phyloP scores from a whole-genome alignment of 2,888 invertebrate species.

The Ctena decussata region DNA sequence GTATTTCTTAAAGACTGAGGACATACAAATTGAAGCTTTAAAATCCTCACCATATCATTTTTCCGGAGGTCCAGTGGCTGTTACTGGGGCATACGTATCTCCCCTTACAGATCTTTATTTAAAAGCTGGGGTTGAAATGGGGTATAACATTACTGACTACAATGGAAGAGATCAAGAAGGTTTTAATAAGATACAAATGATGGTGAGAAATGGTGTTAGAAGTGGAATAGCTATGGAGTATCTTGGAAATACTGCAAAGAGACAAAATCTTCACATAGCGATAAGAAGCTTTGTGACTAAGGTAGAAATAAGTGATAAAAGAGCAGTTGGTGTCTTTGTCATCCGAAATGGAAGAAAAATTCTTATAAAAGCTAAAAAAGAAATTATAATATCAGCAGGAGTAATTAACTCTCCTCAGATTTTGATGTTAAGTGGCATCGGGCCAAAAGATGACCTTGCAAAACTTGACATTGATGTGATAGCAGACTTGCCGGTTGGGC shows the following conservation, averaged over 20 bases:
- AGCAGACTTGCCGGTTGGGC: neutral
- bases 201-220: neutral
- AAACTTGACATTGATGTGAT: neutral
- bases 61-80: constrained; percentile 74
- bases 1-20: constrained; percentile 88
- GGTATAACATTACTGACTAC: constrained; percentile 88
- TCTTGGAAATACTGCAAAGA: neutral
- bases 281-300: neutral
- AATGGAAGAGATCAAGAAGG: neutral
- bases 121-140: constrained; percentile 89
- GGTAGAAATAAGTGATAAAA: neutral
- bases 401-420: neutral
- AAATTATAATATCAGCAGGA: neutral
- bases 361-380: neutral
- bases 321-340: neutral
- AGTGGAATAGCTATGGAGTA: neutral
- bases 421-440: neutral
- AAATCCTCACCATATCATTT: constrained; percentile 76
- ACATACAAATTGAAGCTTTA: constrained; percentile 83
- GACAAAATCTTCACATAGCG: neutral
- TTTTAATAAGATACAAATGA: neutral
- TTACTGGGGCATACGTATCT: constrained; percentile 71
- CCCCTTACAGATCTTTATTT: constrained; percentile 74
- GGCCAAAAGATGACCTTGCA: neutral
- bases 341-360: neutral